Evolutionary conservation across 2,797 vertebrate genomes (phyloP).

Genomic region (Crocidura indochinensis): DNA sequence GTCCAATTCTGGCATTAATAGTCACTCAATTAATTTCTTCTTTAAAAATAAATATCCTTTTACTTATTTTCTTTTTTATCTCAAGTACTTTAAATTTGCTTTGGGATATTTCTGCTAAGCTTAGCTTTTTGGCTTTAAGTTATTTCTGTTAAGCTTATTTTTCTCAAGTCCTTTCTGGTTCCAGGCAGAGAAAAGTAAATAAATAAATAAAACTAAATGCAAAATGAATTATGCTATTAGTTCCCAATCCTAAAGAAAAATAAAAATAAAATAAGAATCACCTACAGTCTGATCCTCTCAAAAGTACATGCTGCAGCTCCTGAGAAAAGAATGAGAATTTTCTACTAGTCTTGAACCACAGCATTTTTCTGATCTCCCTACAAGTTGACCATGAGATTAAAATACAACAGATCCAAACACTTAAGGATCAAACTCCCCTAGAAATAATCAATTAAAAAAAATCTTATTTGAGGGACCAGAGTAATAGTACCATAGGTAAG

Average conservation of each 20-base stretch:
- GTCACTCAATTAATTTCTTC: background rate
- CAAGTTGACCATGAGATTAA: background rate
- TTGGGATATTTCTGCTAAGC: constrained; percentile 16
- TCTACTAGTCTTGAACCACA: too few species aligned
- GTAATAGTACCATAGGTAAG: too few species aligned
- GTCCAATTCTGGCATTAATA: background rate
- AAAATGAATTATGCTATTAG: background rate
- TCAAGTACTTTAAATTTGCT: constrained; percentile 35
- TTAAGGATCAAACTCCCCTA: background rate
- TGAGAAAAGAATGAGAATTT: background rate
- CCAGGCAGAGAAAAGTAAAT: constrained; percentile 51
- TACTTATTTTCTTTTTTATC: background rate
- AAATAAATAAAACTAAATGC: background rate
- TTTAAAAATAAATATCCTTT: constrained; percentile 40
- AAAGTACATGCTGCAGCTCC: background rate
- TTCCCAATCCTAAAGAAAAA: constrained; percentile 26
- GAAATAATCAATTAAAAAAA: constrained; percentile 1
- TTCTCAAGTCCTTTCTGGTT: background rate
- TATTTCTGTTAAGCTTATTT: constrained; percentile 6
- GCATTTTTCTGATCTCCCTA: background rate
- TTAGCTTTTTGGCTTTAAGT: background rate
- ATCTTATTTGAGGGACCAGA: background rate
- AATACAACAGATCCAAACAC: background rate
- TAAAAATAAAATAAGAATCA: background rate
- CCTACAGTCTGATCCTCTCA: background rate